Evolutionary conservation across 2,888 invertebrate genomes (phyloP).

Genomic region (Kuschelorhynchus macadamiae): DNA sequence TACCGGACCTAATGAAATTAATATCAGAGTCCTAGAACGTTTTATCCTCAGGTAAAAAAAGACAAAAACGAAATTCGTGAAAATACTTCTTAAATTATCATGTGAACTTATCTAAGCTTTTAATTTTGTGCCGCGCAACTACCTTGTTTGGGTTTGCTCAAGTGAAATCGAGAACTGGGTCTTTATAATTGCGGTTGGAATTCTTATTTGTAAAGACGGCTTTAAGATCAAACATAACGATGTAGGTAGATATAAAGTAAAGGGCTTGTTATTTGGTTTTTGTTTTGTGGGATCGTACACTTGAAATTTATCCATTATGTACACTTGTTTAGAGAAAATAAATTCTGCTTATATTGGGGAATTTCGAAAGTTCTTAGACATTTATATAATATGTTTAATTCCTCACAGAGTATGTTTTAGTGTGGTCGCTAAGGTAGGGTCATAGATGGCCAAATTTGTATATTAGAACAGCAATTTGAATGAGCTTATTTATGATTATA

Average conservation of each 20-base stretch:
- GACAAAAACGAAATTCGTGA: constrained; percentile 14
- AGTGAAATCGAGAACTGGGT: constrained; percentile 47
- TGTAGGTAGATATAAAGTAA: constrained; percentile 35
- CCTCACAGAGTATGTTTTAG: too few species aligned
- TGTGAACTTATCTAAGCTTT: constrained; percentile 46
- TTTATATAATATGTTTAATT: too few species aligned
- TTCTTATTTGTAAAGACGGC: constrained; percentile 41
- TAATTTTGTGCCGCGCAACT: constrained; percentile 39
- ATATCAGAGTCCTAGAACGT: neutral
- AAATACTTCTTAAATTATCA: constrained; percentile 43
- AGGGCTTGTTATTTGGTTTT: constrained; percentile 32
- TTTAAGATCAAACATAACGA: constrained; percentile 45
- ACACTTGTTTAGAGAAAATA: neutral
- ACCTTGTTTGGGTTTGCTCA: constrained; percentile 44
- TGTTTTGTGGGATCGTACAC: constrained; percentile 18
- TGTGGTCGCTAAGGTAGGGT: too few species aligned
- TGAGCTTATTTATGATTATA: too few species aligned
- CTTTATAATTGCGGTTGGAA: constrained; percentile 48
- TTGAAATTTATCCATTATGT: neutral
- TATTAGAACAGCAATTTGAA: too few species aligned
- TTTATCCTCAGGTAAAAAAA: constrained; percentile 13
- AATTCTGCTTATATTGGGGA: neutral
- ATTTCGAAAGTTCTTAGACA: too few species aligned
- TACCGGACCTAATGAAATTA: too few species aligned
- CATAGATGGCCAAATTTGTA: too few species aligned